phyloP scores from a whole-genome alignment of 2,888 invertebrate species.

The Troides oblongomaculatus region DNA sequence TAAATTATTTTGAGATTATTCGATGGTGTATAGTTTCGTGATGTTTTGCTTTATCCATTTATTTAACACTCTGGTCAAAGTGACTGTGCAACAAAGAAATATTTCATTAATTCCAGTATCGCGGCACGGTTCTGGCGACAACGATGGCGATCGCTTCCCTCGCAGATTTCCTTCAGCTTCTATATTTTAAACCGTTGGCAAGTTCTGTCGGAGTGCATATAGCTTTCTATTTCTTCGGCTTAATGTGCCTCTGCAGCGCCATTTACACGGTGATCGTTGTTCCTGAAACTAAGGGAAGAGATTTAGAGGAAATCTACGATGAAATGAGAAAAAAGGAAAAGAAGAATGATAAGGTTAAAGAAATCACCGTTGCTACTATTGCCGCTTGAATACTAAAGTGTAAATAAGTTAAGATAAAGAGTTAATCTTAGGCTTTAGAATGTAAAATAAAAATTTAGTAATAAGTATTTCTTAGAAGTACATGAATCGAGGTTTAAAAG shows the following conservation, averaged over 20 bases:
- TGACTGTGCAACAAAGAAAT: too few species aligned
- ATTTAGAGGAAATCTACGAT: conserved; percentile 40
- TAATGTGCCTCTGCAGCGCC: conserved; percentile 37
- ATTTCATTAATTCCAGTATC: conserved; percentile 37
- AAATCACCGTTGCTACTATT: neutral
- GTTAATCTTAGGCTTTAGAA: too few species aligned
- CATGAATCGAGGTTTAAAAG: too few species aligned
- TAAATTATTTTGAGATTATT: too few species aligned
- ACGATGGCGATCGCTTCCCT: conserved; percentile 39
- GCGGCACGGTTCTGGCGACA: conserved; percentile 41
- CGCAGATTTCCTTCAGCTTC: conserved; percentile 39
- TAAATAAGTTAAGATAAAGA: too few species aligned
- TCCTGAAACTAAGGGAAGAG: conserved; percentile 42
- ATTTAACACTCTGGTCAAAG: too few species aligned
- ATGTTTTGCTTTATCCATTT: too few species aligned
- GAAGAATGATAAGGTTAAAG: conserved; percentile 29
- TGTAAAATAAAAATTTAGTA: too few species aligned
- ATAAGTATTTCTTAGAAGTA: too few species aligned
- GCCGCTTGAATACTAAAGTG: neutral
- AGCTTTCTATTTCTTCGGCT: conserved; percentile 41
- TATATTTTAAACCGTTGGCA: conserved; percentile 39
- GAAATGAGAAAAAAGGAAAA: conserved; percentile 37
- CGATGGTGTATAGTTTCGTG: too few species aligned
- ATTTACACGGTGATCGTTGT: conserved; percentile 36
- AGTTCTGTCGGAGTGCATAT: conserved; percentile 38